These are phyloP conservation scores for Cotesia glomerata DNA, from an alignment of 1,140 invertebrate genomes.

Conservation along the genomic window DNA sequence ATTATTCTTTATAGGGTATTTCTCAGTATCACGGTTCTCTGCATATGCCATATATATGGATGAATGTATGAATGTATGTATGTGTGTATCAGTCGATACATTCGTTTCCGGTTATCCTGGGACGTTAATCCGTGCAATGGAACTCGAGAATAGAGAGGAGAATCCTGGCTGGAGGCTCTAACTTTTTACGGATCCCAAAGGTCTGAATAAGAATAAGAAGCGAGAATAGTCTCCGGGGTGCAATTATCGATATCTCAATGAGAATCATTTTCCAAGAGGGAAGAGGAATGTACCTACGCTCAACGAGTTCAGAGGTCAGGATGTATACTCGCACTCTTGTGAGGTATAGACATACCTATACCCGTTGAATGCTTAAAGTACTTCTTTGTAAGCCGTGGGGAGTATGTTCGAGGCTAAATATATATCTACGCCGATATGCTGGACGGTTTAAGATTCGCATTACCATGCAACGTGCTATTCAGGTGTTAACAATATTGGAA, in stretches of 20 bases:
- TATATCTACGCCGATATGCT: no score
- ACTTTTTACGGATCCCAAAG: not conserved
- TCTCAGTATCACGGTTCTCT: not conserved
- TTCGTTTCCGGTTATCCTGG: not conserved
- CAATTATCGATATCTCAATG: constrained; percentile 45
- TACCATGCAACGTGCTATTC: no score
- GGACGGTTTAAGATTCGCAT: no score
- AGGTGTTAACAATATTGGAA: no score
- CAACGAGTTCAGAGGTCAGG: constrained; percentile 22
- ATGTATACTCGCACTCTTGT: constrained; percentile 7
- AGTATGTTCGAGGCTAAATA: no score
- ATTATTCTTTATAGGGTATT: not conserved
- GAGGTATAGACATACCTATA: no score
- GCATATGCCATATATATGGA: not conserved
- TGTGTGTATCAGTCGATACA: no score
- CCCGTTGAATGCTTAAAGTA: no score
- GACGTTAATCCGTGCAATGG: not conserved
- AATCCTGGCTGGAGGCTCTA: not conserved
- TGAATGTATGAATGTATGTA: no score
- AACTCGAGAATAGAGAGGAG: not conserved
- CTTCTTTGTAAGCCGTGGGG: no score
- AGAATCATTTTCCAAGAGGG: constrained; percentile 31
- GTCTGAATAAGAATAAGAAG: not conserved
- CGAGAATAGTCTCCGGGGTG: constrained; percentile 33
- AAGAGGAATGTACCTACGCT: not conserved